Percentiles rank a stretch among this genome's conserved stretches.
Evolutionary conservation across 2,888 invertebrate species (phyloP).

Genomic region (Gari tellinella): DNA sequence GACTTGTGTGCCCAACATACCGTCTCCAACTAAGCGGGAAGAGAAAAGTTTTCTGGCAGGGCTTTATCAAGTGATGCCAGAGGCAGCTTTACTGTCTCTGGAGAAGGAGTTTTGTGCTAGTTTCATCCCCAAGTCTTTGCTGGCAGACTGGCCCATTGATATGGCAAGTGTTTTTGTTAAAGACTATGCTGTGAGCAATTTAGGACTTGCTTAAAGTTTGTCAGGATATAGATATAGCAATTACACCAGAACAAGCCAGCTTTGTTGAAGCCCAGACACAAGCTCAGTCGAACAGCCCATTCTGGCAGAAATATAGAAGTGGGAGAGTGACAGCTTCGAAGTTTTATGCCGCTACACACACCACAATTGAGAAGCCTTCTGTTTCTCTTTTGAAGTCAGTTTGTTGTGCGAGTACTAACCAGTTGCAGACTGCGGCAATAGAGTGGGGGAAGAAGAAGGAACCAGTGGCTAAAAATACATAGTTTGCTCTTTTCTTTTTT

Average conservation of each 20-base stretch:
- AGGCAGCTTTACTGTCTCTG: slow-evolving; percentile 6
- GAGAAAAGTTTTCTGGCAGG: not conserved
- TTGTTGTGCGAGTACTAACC: not conserved
- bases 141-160: slow-evolving; percentile 6
- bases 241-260: slow-evolving; percentile 6
- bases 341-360: too few species aligned
- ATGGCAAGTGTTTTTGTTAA: too few species aligned
- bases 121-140: slow-evolving; percentile 7
- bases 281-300: too few species aligned
- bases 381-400: slow-evolving; percentile 5
- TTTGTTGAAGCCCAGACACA: slow-evolving; percentile 13
- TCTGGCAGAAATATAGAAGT: slow-evolving; percentile 24
- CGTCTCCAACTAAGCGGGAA: slow-evolving; percentile 27
- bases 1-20: not conserved
- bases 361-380: too few species aligned
- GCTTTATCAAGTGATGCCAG: slow-evolving; percentile 3
- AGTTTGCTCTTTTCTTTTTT: too few species aligned
- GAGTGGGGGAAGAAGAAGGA: slow-evolving; percentile 21
- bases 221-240: not conserved
- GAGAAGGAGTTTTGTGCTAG: not conserved
- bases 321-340: too few species aligned
- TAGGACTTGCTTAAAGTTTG: slow-evolving; percentile 11
- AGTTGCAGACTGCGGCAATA: slow-evolving; percentile 17
- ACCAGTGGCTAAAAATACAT: slow-evolving; percentile 11
- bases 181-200: too few species aligned